Evolutionary conservation across 1,140 invertebrate species (phyloP).

Genomic region (Lucilia sericata): DNA sequence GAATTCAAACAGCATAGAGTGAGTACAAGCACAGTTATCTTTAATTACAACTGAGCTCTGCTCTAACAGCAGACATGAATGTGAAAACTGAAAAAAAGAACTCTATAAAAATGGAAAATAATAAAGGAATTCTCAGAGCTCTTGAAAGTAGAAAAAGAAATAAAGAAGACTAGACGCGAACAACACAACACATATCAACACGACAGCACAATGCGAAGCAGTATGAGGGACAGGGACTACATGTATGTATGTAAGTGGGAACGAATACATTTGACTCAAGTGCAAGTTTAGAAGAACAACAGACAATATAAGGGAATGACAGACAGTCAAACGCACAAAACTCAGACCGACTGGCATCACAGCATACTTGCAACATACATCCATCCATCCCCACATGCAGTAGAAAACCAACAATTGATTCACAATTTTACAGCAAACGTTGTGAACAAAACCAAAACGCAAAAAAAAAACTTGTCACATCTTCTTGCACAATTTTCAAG

Average conservation of each 20-base stretch:
- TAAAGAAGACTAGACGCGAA: constrained; percentile 6
- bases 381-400: background rate
- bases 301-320: too few species aligned
- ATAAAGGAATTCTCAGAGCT: background rate
- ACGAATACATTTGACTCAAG: background rate
- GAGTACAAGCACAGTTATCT: background rate
- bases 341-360: background rate
- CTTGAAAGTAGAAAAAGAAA: background rate
- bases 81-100: background rate
- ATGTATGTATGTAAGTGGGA: background rate
- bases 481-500: background rate
- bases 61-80: background rate
- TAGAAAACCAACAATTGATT: background rate
- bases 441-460: background rate
- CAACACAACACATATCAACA: background rate
- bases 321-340: background rate
- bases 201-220: background rate
- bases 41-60: background rate
- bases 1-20: background rate
- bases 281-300: background rate
- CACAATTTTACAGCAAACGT: background rate
- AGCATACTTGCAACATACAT: background rate
- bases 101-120: background rate
- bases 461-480: background rate
- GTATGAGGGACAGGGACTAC: background rate